Conservation (phyloP, 2,888 invertebrate species). For the Drosophila mercatorum region DNA sequence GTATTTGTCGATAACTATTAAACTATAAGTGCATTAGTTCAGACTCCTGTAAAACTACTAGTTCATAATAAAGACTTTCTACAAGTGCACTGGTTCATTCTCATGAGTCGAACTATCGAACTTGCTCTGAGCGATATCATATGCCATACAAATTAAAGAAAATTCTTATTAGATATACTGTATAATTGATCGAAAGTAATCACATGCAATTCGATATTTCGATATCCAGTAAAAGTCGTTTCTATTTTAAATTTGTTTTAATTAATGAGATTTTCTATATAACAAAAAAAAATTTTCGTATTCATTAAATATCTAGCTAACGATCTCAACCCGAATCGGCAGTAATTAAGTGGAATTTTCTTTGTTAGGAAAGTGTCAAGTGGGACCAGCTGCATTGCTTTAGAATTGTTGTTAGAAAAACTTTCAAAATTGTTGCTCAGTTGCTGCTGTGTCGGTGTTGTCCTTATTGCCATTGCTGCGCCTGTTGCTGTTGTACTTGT, state of each 20-base stretch:
- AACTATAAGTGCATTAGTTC: background rate
- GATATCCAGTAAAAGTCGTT: too few species aligned
- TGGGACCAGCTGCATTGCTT: slow-evolving; percentile 6
- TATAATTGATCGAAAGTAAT: background rate
- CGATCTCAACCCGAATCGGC: background rate
- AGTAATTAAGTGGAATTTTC: background rate
- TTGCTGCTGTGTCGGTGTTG: slow-evolving; percentile 4
- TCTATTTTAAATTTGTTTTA: too few species aligned
- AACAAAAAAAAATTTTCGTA: background rate
- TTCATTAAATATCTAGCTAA: background rate
- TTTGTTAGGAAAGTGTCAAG: slow-evolving; percentile 6
- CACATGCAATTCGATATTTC: too few species aligned
- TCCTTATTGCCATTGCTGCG: slow-evolving; percentile 34
- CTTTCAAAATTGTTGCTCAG: slow-evolving; percentile 14
- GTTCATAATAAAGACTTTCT: background rate
- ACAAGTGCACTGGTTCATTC: background rate
- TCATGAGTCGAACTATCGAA: background rate
- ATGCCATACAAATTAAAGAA: background rate
- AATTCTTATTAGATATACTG: background rate
- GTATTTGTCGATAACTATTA: background rate
- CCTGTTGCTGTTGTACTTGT: slow-evolving; percentile 44
- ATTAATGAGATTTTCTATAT: background rate
- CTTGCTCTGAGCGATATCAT: too few species aligned
- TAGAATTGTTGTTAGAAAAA: background rate
- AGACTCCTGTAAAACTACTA: background rate